Conservation (phyloP, 2,888 invertebrate genomes). For the Galerucella calmariensis region DNA sequence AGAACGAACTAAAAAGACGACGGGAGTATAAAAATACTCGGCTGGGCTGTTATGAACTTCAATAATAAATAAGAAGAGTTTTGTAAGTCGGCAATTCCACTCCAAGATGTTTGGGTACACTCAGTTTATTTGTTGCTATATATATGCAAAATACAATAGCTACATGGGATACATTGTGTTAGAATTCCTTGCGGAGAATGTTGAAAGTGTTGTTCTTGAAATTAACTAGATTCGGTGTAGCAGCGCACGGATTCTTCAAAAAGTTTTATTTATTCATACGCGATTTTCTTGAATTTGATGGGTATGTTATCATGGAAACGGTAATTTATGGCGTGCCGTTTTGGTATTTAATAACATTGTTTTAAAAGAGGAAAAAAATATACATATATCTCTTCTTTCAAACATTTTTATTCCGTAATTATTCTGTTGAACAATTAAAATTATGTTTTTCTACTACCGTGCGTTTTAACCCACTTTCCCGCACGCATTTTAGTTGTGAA, state of each 20-base stretch:
- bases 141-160: slow-evolving; percentile 16
- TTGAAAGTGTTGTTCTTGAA: not conserved
- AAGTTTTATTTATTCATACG: not conserved
- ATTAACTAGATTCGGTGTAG: not conserved
- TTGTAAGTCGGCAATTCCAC: slow-evolving; percentile 40
- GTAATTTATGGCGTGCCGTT: too few species aligned
- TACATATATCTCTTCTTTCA: too few species aligned
- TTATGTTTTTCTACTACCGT: too few species aligned
- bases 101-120: slow-evolving; percentile 25
- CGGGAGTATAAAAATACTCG: slow-evolving; percentile 28
- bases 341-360: too few species aligned
- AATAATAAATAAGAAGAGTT: slow-evolving; percentile 43
- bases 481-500: too few species aligned
- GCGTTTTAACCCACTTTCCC: too few species aligned
- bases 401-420: too few species aligned
- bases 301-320: too few species aligned
- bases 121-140: slow-evolving; percentile 19
- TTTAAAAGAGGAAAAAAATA: too few species aligned
- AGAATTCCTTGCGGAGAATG: not conserved
- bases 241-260: not conserved
- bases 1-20: slow-evolving; percentile 29
- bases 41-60: slow-evolving; percentile 36
- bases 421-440: too few species aligned
- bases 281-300: not conserved
- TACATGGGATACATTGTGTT: slow-evolving; percentile 2